These are phyloP conservation scores for Capra hircus DNA, from an alignment of 2,113 vertebrate genomes.

Conservation along the genomic window DNA sequence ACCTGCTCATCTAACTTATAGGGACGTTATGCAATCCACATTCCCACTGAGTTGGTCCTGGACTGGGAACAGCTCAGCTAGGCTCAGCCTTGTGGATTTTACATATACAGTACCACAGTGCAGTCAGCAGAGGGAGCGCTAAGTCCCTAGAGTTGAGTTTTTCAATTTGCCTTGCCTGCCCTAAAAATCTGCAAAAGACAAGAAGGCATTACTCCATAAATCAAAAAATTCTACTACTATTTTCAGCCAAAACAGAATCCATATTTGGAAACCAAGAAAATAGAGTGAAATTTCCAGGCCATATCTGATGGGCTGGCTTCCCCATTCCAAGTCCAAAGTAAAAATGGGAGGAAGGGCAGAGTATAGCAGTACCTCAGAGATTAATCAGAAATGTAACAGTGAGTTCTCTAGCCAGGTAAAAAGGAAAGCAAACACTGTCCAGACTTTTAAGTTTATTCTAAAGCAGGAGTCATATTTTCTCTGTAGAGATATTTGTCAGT, in stretches of 20 bases:
- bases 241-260: constrained; percentile 26
- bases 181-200: neutral
- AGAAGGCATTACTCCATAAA: constrained; percentile 22
- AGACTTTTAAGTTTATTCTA: neutral
- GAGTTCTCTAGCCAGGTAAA: neutral
- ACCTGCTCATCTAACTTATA: neutral
- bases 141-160: neutral
- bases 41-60: neutral
- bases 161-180: neutral
- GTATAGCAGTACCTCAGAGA: accelerated
- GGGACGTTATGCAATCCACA: neutral
- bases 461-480: neutral
- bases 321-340: neutral
- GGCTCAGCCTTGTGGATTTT: neutral
- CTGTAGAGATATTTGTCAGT: neutral
- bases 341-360: neutral
- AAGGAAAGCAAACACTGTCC: neutral
- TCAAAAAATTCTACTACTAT: constrained; percentile 43
- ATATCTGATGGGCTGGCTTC: neutral
- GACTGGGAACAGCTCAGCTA: neutral
- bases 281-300: constrained; percentile 35
- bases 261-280: constrained; percentile 6
- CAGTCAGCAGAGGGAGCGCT: constrained; percentile 41
- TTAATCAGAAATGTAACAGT: neutral
- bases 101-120: neutral